Conservation (phyloP, 2,113 vertebrate species). For the rabbit (Oryctolagus cuniculus) region DNA sequence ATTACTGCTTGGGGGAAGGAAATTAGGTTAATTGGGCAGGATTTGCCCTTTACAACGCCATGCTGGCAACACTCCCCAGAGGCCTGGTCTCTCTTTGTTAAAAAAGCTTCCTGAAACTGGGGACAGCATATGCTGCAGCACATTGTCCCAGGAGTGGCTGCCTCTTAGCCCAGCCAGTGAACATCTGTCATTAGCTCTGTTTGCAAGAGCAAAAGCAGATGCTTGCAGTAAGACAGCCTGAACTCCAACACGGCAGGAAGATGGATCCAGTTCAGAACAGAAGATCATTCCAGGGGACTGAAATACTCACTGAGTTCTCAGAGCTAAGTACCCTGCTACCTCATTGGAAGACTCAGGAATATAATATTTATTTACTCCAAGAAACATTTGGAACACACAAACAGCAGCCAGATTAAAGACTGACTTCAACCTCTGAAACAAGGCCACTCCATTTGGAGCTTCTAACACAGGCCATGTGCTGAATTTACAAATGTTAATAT, state of each 20-base stretch:
- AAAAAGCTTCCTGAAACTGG: slow-evolving; percentile 67
- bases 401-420: slow-evolving; percentile 70
- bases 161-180: slow-evolving; percentile 33
- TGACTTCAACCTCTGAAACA: slow-evolving; percentile 53
- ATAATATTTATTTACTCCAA: slow-evolving; percentile 42
- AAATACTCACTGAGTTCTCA: neutral
- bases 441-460: slow-evolving; percentile 61
- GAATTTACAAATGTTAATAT: neutral
- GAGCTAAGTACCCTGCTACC: slow-evolving; percentile 11
- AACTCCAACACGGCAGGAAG: slow-evolving; percentile 79
- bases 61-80: slow-evolving; percentile 13
- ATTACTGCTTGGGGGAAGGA: neutral
- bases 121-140: slow-evolving; percentile 70
- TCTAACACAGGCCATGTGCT: neutral
- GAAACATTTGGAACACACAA: slow-evolving; percentile 69
- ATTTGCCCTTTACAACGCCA: slow-evolving; percentile 29
- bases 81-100: slow-evolving; percentile 63
- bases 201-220: slow-evolving; percentile 74
- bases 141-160: slow-evolving; percentile 53
- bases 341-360: slow-evolving; percentile 24
- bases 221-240: slow-evolving; percentile 1
- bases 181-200: slow-evolving; percentile 81
- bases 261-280: slow-evolving; percentile 75
- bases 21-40: slow-evolving; percentile 51
- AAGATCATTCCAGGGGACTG: slow-evolving; percentile 71